phyloP scores from a whole-genome alignment of 2,888 invertebrate genomes.

The Melipona bicolor region DNA sequence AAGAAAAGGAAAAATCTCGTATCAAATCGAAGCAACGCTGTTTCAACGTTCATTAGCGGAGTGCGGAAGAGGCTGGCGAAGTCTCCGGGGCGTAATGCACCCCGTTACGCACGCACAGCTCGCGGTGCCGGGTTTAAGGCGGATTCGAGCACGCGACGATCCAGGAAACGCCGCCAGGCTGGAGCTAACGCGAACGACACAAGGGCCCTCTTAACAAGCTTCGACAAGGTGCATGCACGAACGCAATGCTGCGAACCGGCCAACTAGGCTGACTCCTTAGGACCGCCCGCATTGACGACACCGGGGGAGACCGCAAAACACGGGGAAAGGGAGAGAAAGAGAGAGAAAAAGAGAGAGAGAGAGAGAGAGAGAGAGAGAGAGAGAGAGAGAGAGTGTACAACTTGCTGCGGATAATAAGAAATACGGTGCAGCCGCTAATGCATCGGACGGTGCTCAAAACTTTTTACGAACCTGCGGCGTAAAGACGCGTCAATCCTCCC shows the following conservation, averaged over 20 bases:
- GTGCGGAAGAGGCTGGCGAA: slow-evolving; percentile 52
- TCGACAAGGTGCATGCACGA: slow-evolving; percentile 67
- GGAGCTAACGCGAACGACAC: slow-evolving; percentile 70
- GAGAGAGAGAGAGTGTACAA: slow-evolving; percentile 39
- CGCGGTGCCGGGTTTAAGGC: slow-evolving; percentile 40
- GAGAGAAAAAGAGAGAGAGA: slow-evolving; percentile 5
- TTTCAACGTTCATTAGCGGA: slow-evolving; percentile 51
- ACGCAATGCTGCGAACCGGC: slow-evolving; percentile 62
- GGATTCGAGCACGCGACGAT: slow-evolving; percentile 69
- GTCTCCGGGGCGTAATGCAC: slow-evolving; percentile 50
- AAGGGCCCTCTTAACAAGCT: slow-evolving; percentile 71
- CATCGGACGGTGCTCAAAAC: slow-evolving; percentile 39
- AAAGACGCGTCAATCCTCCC: slow-evolving; percentile 39
- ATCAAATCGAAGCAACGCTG: slow-evolving; percentile 9
- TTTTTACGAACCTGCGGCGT: slow-evolving; percentile 56
- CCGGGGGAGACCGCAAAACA: slow-evolving; percentile 29
- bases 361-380: slow-evolving; percentile 32
- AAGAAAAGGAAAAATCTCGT: background rate
- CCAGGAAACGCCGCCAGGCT: slow-evolving; percentile 67
- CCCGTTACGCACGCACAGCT: slow-evolving; percentile 49
- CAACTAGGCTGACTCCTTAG: slow-evolving; percentile 68
- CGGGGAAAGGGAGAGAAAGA: slow-evolving; percentile 29
- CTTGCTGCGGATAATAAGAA: slow-evolving; percentile 68
- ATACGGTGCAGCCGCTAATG: slow-evolving; percentile 65
- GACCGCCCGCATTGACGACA: slow-evolving; percentile 73